Conservation (phyloP, 2,113 vertebrate genomes). For the Tetrax tetrax region DNA sequence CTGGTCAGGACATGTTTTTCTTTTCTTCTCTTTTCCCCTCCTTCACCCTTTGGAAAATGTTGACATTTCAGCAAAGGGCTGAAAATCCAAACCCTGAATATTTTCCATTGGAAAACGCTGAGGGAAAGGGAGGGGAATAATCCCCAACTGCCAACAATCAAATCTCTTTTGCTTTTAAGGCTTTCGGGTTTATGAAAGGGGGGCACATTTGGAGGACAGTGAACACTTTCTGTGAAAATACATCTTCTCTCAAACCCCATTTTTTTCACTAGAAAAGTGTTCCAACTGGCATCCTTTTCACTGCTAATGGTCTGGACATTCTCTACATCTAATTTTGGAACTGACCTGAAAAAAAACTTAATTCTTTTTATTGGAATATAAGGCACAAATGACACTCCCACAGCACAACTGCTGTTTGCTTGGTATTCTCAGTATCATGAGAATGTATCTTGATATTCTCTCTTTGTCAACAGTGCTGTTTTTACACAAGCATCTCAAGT, state of each 20-base stretch:
- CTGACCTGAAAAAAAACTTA: background rate
- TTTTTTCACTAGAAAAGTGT: background rate
- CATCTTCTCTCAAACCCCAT: background rate
- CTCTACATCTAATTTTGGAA: background rate
- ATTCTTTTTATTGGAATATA: background rate
- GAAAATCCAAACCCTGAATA: slow-evolving; percentile 51
- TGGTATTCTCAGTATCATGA: background rate
- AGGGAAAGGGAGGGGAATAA: slow-evolving; percentile 33
- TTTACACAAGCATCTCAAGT: background rate
- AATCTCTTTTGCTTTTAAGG: background rate
- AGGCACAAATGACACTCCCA: background rate
- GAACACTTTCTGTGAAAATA: background rate
- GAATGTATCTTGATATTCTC: background rate
- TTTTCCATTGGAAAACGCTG: slow-evolving; percentile 59
- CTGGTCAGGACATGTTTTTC: slow-evolving; percentile 64
- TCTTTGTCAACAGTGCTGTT: background rate
- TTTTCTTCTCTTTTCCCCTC: slow-evolving; percentile 27
- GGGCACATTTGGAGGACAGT: background rate
- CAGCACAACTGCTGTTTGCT: background rate
- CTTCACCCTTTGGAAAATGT: slow-evolving; percentile 47
- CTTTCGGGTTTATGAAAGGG: background rate
- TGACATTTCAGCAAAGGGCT: slow-evolving; percentile 47
- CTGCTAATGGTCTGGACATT: background rate
- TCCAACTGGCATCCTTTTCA: background rate
- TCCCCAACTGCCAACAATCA: slow-evolving; percentile 17